phyloP scores from a whole-genome alignment of 2,888 invertebrate species.

The Dryococelus australis region DNA sequence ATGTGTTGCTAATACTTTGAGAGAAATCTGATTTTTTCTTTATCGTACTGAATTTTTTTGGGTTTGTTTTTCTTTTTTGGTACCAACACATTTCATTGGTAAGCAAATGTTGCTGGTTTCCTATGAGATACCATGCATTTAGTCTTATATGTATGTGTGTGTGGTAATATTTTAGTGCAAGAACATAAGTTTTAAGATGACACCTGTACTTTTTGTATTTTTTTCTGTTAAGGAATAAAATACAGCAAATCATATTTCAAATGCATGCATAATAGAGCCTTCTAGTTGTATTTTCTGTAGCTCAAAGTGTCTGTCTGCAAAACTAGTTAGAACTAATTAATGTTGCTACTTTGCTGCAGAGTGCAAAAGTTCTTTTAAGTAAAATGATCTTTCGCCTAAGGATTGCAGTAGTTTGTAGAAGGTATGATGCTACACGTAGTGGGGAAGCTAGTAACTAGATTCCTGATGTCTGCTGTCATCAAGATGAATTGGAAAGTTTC shows the following conservation, averaged over 20 bases:
- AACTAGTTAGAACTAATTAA: neutral
- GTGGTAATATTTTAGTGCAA: conserved; percentile 10
- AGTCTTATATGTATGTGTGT: neutral
- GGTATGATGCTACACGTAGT: too few species aligned
- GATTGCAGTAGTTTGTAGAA: too few species aligned
- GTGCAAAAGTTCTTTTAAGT: too few species aligned
- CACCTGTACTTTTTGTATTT: conserved; percentile 11
- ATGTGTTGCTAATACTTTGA: neutral
- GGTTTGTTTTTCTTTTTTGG: neutral
- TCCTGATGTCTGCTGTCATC: too few species aligned
- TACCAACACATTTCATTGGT: neutral
- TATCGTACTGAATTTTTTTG: neutral
- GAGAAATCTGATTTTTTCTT: neutral
- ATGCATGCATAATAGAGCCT: conserved; percentile 16
- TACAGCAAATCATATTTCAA: neutral
- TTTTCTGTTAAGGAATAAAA: neutral
- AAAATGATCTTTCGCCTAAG: too few species aligned
- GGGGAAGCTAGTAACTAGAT: too few species aligned
- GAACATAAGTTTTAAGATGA: neutral
- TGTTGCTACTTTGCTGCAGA: neutral
- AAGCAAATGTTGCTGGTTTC: neutral
- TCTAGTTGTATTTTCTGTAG: conserved; percentile 3
- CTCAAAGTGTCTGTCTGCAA: neutral
- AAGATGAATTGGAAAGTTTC: too few species aligned
- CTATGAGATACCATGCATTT: neutral